Evolutionary conservation across 2,888 invertebrate genomes (phyloP).

Genomic region (Drosophila tanythrix): DNA sequence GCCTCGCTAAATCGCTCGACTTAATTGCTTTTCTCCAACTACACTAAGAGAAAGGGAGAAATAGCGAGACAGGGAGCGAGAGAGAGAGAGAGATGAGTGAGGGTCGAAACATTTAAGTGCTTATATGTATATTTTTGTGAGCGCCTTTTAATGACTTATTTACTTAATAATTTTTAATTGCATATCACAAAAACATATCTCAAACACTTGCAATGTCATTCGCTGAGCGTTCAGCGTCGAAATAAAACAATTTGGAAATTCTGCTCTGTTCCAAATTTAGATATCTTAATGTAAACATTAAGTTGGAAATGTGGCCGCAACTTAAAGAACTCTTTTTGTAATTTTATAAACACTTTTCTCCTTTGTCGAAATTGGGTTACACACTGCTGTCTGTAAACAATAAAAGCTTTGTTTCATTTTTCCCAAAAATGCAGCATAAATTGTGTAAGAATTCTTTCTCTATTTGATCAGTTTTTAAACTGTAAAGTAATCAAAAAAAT

Average conservation of each 20-base stretch:
- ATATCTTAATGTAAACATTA: conserved; percentile 52
- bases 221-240: conserved; percentile 1
- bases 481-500: conserved; percentile 1
- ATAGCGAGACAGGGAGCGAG: neutral
- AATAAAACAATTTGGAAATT: conserved; percentile 31
- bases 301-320: conserved; percentile 29
- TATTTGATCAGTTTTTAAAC: neutral
- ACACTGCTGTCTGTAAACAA: conserved; percentile 57
- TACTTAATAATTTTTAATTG: conserved; percentile 58
- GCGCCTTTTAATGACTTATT: conserved; percentile 64
- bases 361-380: conserved; percentile 63
- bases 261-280: conserved; percentile 63
- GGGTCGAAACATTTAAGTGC: conserved; percentile 26
- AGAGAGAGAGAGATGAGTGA: neutral
- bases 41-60: conserved; percentile 6
- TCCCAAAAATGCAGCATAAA: conserved; percentile 21
- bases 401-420: neutral
- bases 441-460: neutral
- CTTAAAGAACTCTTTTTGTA: conserved; percentile 33
- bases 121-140: conserved; percentile 48
- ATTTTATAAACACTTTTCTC: conserved; percentile 40
- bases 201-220: conserved; percentile 67
- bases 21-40: conserved; percentile 74
- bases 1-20: conserved; percentile 48
- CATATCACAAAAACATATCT: conserved; percentile 29